Percentiles rank a stretch among this genome's conserved stretches.
Conservation (phyloP, 2,113 vertebrate genomes). For the Spilogale gracilis region DNA sequence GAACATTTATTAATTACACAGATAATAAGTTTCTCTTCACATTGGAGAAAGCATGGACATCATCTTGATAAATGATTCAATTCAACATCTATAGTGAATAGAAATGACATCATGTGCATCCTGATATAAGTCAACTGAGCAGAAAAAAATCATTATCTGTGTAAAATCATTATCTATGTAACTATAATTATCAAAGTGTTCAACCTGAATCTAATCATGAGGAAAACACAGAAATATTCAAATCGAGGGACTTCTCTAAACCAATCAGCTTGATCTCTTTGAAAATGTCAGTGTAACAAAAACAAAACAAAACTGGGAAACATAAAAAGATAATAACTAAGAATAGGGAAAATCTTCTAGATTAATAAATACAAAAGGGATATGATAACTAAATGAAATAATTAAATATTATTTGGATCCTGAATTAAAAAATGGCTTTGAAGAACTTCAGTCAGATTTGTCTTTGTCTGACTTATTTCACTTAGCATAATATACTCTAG, state of each 20-base stretch:
- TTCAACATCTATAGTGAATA: background rate
- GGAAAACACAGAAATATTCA: background rate
- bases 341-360: background rate
- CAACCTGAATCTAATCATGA: background rate
- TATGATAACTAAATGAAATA: background rate
- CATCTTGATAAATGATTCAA: background rate
- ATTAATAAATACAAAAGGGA: background rate
- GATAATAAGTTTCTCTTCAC: background rate
- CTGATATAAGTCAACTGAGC: background rate
- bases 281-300: background rate
- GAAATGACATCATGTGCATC: background rate
- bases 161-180: background rate
- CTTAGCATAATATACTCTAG: background rate
- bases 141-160: background rate
- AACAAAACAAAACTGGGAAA: background rate
- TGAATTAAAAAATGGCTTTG: background rate
- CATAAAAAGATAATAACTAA: background rate
- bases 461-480: background rate
- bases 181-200: background rate
- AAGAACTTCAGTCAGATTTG: background rate
- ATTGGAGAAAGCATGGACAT: background rate
- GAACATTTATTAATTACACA: background rate
- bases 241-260: background rate
- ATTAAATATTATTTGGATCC: background rate
- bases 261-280: background rate